phyloP scores from a whole-genome alignment of 2,888 invertebrate species.

The Linyphia triangularis region DNA sequence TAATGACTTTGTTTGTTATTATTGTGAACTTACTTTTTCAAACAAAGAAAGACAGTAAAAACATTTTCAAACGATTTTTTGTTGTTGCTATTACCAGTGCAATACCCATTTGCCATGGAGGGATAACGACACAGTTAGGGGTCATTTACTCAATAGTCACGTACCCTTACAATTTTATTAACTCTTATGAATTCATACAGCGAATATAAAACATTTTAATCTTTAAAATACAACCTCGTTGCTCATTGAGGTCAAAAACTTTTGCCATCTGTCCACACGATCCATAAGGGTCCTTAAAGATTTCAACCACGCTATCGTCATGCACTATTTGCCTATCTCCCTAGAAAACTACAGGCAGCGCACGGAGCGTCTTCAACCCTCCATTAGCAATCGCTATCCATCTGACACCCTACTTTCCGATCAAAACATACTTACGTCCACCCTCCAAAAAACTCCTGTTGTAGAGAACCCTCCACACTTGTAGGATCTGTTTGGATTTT shows the following conservation, averaged over 20 bases:
- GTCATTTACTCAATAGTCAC: too few relatives aligned
- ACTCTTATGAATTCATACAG: too few relatives aligned
- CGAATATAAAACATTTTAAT: not conserved
- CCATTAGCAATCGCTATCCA: not conserved
- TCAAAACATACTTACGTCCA: not conserved
- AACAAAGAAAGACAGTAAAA: too few relatives aligned
- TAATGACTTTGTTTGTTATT: too few relatives aligned
- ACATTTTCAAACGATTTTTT: too few relatives aligned
- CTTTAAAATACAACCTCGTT: not conserved
- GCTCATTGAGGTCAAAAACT: too few relatives aligned
- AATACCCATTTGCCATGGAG: too few relatives aligned
- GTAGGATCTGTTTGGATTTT: conserved; percentile 21
- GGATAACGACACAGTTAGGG: too few relatives aligned
- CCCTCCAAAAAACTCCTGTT: not conserved
- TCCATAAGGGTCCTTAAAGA: not conserved
- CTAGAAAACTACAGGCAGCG: not conserved
- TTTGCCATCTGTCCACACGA: not conserved
- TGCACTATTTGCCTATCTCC: not conserved
- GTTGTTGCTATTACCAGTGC: too few relatives aligned
- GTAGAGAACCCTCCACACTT: not conserved
- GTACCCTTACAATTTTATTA: too few relatives aligned
- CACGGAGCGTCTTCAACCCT: not conserved
- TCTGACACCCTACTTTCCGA: not conserved
- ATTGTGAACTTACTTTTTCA: too few relatives aligned
- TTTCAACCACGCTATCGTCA: not conserved